A percentile compares a stretch with the other conserved stretches of the same genome.
Conservation (phyloP, 2,797 vertebrate genomes). For the Cirrhinus molitorella region DNA sequence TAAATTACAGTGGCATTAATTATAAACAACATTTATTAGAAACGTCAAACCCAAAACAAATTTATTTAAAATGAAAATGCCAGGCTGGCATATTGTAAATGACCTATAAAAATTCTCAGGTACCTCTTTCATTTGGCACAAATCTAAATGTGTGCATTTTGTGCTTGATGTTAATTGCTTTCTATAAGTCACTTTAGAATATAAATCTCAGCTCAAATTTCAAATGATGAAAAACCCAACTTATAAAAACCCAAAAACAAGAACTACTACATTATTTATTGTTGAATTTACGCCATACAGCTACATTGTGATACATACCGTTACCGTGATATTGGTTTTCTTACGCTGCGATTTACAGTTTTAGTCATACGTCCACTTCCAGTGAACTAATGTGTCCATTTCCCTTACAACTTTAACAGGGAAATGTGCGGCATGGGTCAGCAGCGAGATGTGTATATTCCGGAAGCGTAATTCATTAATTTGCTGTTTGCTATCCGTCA, state of each 20-base stretch:
- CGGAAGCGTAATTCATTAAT: constrained; percentile 79
- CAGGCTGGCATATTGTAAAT: not conserved
- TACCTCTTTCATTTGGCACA: not conserved
- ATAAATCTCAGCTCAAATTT: not conserved
- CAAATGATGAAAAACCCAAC: not conserved
- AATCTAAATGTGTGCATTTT: not conserved
- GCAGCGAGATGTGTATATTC: constrained; percentile 74
- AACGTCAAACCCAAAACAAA: not conserved
- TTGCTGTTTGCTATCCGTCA: constrained; percentile 78
- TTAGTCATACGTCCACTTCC: constrained; percentile 14
- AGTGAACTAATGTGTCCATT: constrained; percentile 4
- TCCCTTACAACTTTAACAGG: constrained; percentile 24
- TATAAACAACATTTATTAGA: not conserved
- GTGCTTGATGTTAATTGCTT: not conserved
- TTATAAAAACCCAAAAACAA: not conserved
- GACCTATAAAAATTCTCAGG: not conserved
- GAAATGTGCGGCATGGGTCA: constrained; percentile 54
- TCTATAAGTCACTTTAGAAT: not conserved
- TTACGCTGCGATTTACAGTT: not conserved
- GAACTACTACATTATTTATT: not conserved
- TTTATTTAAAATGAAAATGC: not conserved
- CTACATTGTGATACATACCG: not conserved
- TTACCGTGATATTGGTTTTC: not conserved
- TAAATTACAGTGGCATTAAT: not conserved
- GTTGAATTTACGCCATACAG: not conserved